Percentiles rank a stretch among this genome's conserved stretches.
Evolutionary conservation across 2,797 vertebrate species (phyloP).

Genomic region (Poeciliopsis infans): DNA sequence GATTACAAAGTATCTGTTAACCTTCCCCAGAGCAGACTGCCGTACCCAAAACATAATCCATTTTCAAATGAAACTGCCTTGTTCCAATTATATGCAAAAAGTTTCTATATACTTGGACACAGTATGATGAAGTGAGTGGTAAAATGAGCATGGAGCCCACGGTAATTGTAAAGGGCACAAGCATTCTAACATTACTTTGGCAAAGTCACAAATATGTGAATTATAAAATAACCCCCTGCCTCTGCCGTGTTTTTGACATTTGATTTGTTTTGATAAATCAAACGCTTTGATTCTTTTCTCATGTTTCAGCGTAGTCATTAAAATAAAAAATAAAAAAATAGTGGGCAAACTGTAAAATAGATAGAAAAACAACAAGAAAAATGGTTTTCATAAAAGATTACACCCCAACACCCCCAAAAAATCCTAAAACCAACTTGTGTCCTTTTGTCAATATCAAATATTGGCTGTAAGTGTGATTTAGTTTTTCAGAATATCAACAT

Average conservation of each 20-base stretch:
- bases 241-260: neutral
- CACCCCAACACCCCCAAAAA: neutral
- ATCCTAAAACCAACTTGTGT: neutral
- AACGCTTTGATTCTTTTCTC: conserved; percentile 9
- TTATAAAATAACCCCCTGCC: neutral
- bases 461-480: neutral
- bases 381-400: neutral
- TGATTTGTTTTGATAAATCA: conserved; percentile 25
- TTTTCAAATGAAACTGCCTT: conserved; percentile 43
- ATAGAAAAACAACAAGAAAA: neutral
- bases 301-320: neutral
- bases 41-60: conserved; percentile 52
- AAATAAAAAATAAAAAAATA: neutral
- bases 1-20: conserved; percentile 43
- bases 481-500: neutral
- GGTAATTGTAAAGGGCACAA: conserved; percentile 27
- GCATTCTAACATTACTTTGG: conserved; percentile 25
- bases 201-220: neutral
- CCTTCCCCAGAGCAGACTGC: conserved; percentile 16
- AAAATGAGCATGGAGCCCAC: conserved; percentile 6
- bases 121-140: neutral
- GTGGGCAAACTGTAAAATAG: neutral
- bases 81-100: conserved; percentile 35
- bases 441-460: neutral
- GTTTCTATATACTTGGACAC: conserved; percentile 26